Conservation (phyloP, 2,113 vertebrate genomes). For the Trichomycterus rosablanca region DNA sequence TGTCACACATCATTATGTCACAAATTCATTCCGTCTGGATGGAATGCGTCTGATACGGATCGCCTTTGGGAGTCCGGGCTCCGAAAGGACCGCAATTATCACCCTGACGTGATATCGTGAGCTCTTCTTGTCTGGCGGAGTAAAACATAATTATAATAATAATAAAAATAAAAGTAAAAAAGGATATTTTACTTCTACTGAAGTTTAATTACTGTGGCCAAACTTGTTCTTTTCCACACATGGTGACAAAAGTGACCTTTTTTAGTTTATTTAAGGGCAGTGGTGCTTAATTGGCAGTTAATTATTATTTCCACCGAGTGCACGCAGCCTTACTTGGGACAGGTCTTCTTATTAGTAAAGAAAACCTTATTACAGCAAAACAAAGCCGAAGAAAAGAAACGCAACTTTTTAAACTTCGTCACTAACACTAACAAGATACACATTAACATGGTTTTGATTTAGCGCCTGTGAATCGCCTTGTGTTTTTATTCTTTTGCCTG, state of each 20-base stretch:
- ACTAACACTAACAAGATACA: slow-evolving; percentile 52
- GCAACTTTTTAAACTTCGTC: slow-evolving; percentile 40
- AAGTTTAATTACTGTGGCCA: slow-evolving; percentile 46
- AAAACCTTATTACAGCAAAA: slow-evolving; percentile 43
- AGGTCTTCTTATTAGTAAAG: slow-evolving; percentile 65
- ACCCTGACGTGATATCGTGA: slow-evolving; percentile 12
- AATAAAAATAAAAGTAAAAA: slow-evolving; percentile 19
- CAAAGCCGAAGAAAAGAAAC: slow-evolving; percentile 52
- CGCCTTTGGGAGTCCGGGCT: slow-evolving; percentile 17
- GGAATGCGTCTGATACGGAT: slow-evolving; percentile 30
- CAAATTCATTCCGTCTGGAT: slow-evolving; percentile 65
- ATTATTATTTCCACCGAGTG: slow-evolving; percentile 66
- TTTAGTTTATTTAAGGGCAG: slow-evolving; percentile 62
- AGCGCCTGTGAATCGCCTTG: slow-evolving; percentile 22
- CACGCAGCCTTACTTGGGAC: slow-evolving; percentile 64
- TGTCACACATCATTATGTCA: slow-evolving; percentile 65
- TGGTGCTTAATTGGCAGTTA: slow-evolving; percentile 70
- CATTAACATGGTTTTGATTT: slow-evolving; percentile 54
- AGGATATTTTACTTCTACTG: slow-evolving; percentile 41
- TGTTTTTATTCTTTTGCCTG: slow-evolving; percentile 18
- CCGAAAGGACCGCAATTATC: slow-evolving; percentile 8
- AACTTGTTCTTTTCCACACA: slow-evolving; percentile 48
- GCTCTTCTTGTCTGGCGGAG: slow-evolving; percentile 27
- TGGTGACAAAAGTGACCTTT: slow-evolving; percentile 57
- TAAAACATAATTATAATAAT: no score